A percentile compares a stretch with the other conserved stretches of the same genome.
Conservation (phyloP, 2,113 vertebrate species). For the Brachyhypopomus gauderio region DNA sequence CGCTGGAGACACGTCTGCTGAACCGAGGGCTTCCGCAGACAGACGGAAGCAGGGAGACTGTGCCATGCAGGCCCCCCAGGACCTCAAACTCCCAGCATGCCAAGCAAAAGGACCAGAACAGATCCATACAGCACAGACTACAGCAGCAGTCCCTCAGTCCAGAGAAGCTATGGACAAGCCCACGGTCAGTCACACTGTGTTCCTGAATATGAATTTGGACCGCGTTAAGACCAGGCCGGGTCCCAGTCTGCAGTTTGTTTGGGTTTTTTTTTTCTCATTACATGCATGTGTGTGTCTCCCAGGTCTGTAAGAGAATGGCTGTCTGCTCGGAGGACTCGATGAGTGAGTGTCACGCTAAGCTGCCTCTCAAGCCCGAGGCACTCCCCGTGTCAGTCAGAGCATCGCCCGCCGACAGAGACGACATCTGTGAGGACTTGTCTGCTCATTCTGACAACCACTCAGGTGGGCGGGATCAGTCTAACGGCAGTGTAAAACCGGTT, state of each 20-base stretch:
- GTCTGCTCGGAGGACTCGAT: conserved; percentile 40
- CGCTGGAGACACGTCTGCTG: conserved; percentile 18
- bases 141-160: background rate
- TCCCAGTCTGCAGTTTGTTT: background rate
- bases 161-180: conserved; percentile 23
- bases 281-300: background rate
- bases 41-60: conserved; percentile 47
- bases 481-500: background rate
- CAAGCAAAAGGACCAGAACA: conserved; percentile 57
- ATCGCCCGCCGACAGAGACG: conserved; percentile 55
- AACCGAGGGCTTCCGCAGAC: conserved; percentile 38
- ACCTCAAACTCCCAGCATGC: conserved; percentile 44
- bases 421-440: conserved; percentile 71
- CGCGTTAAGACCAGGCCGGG: background rate
- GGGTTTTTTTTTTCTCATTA: background rate
- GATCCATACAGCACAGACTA: conserved; percentile 12
- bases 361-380: conserved; percentile 53
- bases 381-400: conserved; percentile 45
- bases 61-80: conserved; percentile 25
- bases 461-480: conserved; percentile 56
- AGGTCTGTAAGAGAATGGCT: conserved; percentile 26
- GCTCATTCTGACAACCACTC: conserved; percentile 74
- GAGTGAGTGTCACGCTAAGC: conserved; percentile 30
- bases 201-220: no score
- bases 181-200: background rate